Conservation (phyloP, 2,797 vertebrate species). For the Ctenopoma kingsleyae region DNA sequence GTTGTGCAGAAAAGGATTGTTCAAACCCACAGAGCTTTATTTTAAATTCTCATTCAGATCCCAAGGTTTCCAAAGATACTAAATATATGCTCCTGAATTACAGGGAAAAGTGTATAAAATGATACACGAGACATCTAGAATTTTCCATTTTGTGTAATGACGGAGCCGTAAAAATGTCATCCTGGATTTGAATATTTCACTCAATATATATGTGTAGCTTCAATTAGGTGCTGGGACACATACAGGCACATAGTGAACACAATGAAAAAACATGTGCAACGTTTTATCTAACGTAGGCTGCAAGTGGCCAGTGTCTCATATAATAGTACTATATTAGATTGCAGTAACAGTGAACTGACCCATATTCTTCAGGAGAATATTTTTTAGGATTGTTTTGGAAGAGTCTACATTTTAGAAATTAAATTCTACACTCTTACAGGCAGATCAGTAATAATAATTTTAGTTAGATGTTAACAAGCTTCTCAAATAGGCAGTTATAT, state of each 20-base stretch:
- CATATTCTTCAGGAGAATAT: not conserved
- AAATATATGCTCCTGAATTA: slow-evolving; percentile 67
- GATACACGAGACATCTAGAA: slow-evolving; percentile 50
- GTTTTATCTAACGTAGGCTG: not conserved
- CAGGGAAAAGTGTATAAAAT: slow-evolving; percentile 56
- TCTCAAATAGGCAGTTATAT: no score
- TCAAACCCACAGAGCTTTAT: slow-evolving; percentile 56
- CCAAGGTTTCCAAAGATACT: slow-evolving; percentile 56
- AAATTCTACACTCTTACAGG: slow-evolving; percentile 3
- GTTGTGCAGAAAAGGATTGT: slow-evolving; percentile 57
- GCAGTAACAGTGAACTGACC: not conserved
- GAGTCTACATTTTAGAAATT: not conserved
- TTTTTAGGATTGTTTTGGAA: not conserved
- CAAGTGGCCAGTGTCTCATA: not conserved
- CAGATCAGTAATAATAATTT: not conserved
- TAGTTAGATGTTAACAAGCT: not conserved
- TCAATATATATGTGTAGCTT: slow-evolving; percentile 30
- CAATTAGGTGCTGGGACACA: slow-evolving; percentile 4
- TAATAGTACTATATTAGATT: not conserved
- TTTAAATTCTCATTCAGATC: slow-evolving; percentile 59
- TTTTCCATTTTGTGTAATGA: slow-evolving; percentile 51
- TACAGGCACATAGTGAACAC: not conserved
- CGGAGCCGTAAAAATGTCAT: slow-evolving; percentile 42
- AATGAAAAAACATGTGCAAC: not conserved
- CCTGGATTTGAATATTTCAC: slow-evolving; percentile 40